Conservation (phyloP, 2,888 invertebrate species). For the Xestia ashworthii region DNA sequence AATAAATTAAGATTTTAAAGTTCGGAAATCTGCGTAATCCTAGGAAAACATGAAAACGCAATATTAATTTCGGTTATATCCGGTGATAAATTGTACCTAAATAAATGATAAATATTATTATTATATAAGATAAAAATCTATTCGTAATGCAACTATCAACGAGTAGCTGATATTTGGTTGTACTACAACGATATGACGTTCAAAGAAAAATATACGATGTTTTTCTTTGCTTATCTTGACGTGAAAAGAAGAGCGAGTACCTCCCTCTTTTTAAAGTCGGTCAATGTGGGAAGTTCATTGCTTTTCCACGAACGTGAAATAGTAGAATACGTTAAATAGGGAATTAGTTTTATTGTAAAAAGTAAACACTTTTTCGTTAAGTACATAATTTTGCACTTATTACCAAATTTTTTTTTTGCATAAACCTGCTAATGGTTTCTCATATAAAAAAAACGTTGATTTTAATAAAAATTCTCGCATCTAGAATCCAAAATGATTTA, state of each 20-base stretch:
- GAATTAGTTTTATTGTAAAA: not conserved
- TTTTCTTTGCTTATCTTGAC: conserved; percentile 8
- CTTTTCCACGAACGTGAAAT: not conserved
- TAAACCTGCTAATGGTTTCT: not conserved
- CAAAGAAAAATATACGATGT: conserved; percentile 30
- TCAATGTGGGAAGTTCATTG: not conserved
- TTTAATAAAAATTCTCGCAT: not conserved
- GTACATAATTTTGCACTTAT: not conserved
- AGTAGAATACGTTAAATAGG: not conserved
- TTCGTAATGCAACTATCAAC: conserved; percentile 13
- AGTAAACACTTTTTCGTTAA: not conserved
- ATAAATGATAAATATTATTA: conserved; percentile 37
- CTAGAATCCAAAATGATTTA: too few species aligned
- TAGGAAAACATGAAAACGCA: not conserved
- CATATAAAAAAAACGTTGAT: too few species aligned
- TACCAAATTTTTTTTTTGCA: not conserved
- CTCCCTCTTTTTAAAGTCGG: not conserved
- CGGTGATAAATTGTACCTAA: conserved; percentile 9
- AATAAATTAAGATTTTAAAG: not conserved
- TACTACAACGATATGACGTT: conserved; percentile 10
- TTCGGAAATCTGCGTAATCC: not conserved
- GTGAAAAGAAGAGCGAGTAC: not conserved
- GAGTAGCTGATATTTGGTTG: conserved; percentile 13
- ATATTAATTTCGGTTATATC: not conserved
- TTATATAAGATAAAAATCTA: conserved; percentile 28